Base-by-base conservation (phyloP, 2,888 invertebrate genomes). In the Eueremaeus valkanovi region DNA sequence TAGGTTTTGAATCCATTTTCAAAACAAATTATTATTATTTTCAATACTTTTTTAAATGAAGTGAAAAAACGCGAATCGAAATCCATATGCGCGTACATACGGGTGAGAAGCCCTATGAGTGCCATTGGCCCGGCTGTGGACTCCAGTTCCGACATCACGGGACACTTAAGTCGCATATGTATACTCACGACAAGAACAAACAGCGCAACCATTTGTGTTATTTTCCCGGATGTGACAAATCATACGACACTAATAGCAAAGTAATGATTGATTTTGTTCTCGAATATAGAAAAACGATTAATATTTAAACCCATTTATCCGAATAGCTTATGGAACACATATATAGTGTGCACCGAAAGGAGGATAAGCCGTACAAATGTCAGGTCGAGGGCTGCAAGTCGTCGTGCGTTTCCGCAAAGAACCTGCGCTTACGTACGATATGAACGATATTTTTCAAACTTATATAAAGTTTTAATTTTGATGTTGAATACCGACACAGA, bases 81-180 rank as follows among this genome's bases (percentile, higher is more conserved):
- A 27, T 24, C 21, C 55, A 55, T 27, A 55, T 55, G 55, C 21
- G 55, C 6, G 36, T 36, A 5, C 36, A 63, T 27, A 63, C 63
- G 63, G 63, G 63, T n/a, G 63, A 63, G 33, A 31, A 0, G 8
- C 63, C 63, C 2, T 63, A n/a, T 55, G 24, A 24, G 31, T 63
- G 63, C n/a, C 31, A n/a, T n/a, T 63, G 63, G 63, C 63, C 63
- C 18, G 63, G 63, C 21, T 63, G 63, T 63, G 33, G 33, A 3
- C 31, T 18, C 18, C 8, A 3, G 3, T 63, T 63, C 36, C 18
- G 33, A 6, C 36, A n/a, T 9, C 16, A 33, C 3, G 9, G 9
- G 3, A 55, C 24, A 21, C 55, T 55, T 8, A n/a, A 13, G 5
- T 55, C 55, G 0, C 55, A 55, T 27, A 27, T 55, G 55, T 27